Conservation (phyloP, 2,888 invertebrate species). For the Luffia ferchaultella region DNA sequence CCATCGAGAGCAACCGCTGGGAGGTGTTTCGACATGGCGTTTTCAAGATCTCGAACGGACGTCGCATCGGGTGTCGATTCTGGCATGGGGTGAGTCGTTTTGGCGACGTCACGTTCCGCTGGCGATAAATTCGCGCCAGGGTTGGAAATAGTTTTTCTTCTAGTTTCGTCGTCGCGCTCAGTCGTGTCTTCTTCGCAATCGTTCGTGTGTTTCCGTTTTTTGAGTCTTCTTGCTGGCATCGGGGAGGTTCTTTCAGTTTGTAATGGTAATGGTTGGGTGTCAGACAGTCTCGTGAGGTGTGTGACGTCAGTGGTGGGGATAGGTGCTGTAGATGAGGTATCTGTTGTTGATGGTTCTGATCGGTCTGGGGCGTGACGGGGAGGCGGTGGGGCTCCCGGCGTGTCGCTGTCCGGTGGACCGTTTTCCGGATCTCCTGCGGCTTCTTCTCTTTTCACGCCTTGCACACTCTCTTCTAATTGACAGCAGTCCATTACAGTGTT, state of each 20-base stretch:
- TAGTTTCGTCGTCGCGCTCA: slow-evolving; percentile 46
- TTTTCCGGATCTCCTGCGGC: slow-evolving; percentile 84
- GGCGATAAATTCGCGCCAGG: slow-evolving; percentile 47
- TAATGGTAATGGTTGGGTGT: slow-evolving; percentile 46
- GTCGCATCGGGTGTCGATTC: slow-evolving; percentile 54
- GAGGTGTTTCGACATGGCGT: slow-evolving; percentile 96
- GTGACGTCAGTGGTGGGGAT: slow-evolving; percentile 48
- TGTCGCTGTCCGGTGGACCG: slow-evolving; percentile 87
- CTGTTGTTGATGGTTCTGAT: slow-evolving; percentile 42
- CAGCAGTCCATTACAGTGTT: slow-evolving; percentile 94
- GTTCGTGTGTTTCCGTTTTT: slow-evolving; percentile 54
- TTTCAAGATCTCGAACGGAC: slow-evolving; percentile 91
- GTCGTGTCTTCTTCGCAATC: slow-evolving; percentile 45
- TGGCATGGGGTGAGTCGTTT: slow-evolving; percentile 42
- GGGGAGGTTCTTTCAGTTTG: slow-evolving; percentile 59
- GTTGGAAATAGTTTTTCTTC: slow-evolving; percentile 51
- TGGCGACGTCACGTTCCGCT: slow-evolving; percentile 47
- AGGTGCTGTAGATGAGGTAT: slow-evolving; percentile 50
- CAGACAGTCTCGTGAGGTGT: slow-evolving; percentile 50
- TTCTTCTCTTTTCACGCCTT: slow-evolving; percentile 86
- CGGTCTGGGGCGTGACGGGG: slow-evolving; percentile 45
- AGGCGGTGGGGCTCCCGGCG: slow-evolving; percentile 45
- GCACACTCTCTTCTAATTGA: slow-evolving; percentile 85
- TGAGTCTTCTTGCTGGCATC: slow-evolving; percentile 70
- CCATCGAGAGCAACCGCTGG: slow-evolving; percentile 67